Evolutionary conservation across 2,797 vertebrate genomes (phyloP).

Genomic region (Toxotes lorentzi): DNA sequence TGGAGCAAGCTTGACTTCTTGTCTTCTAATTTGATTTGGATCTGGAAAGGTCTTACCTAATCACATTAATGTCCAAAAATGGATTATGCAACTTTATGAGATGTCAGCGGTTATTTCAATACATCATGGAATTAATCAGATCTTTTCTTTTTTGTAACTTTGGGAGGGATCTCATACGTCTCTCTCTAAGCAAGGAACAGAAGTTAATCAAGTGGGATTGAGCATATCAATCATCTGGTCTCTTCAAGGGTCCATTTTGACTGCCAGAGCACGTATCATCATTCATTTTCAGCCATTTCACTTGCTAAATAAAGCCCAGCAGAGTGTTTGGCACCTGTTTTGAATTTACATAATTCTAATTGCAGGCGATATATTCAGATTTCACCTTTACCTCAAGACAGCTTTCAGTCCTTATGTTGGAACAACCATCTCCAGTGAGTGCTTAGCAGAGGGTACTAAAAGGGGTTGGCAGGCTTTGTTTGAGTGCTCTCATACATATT

Average conservation of each 20-base stretch:
- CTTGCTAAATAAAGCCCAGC: conserved; percentile 77
- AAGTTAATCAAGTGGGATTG: conserved; percentile 79
- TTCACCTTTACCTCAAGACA: conserved; percentile 71
- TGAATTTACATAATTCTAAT: conserved; percentile 81
- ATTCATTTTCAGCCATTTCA: conserved; percentile 79
- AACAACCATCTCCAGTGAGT: conserved; percentile 25
- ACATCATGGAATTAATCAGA: conserved; percentile 50
- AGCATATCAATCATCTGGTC: conserved; percentile 78
- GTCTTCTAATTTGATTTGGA: conserved; percentile 16
- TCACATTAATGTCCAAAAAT: conserved; percentile 38
- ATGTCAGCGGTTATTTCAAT: conserved; percentile 36
- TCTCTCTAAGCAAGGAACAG: conserved; percentile 49
- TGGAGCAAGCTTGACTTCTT: conserved; percentile 23
- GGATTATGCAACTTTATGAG: conserved; percentile 28
- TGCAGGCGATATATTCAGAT: conserved; percentile 77
- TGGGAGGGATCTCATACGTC: conserved; percentile 40
- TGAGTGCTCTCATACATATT: conserved; percentile 41
- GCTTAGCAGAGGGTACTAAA: conserved; percentile 15
- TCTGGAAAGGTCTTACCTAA: conserved; percentile 26
- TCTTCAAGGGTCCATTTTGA: conserved; percentile 56
- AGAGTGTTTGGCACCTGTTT: conserved; percentile 71
- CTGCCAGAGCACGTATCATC: conserved; percentile 64
- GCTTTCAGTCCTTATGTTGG: conserved; percentile 50
- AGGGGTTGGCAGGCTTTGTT: conserved; percentile 40
- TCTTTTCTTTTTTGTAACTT: conserved; percentile 42